Evolutionary conservation across 2,113 vertebrate genomes (phyloP), one percentile per base, ranked within the genome.

Genomic region (Urocolius indicus): DNA sequence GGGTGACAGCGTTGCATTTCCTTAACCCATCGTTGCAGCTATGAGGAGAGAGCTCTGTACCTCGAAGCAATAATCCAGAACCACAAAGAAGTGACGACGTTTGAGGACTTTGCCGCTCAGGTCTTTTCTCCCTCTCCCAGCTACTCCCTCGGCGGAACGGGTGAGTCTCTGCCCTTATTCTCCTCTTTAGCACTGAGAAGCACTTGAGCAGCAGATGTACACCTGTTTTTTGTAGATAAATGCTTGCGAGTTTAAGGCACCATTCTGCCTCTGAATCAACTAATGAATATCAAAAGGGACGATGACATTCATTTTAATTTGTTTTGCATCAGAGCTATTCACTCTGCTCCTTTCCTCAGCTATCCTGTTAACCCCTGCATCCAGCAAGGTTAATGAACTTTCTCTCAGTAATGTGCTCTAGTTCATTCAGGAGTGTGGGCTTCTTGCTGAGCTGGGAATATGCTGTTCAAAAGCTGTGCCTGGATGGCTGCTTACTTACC

Each of bases 21-120:
- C 98, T 99, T 99, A 98, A 99, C 93, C 2, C 21, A 8, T 32
- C 9, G 69, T 23, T 41, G 38, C 97, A 99, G 99, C 98, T 99
- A 99, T 2, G 99, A 99, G 96, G 99, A 99, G 83, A 97, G 99
- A 90, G 99, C 99, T 43, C 98, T 99, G 93, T 99, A 99, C 89
- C 98, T 99, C 43, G 99, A 99, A 98, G 99, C 99, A 97, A 99
- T 99, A 97, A 99, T 99, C 96, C 99, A 99, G 98, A 99, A 99
- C 98, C 99, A 99, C 94, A 98, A 99, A 77, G 99, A 99, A 98
- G 98, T 99, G 90, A 99, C 99, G 99, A 99, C 99, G 32, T 99
- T 99, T 84, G 99, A 99, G 97, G 99, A 99, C 98, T 99, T 99
- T 92, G 98, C 99, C 6, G 98, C 99, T 84, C 99, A 99, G 98